These are phyloP conservation scores for Cotesia typhae DNA, from an alignment of 1,140 invertebrate genomes.

Conservation along the genomic window DNA sequence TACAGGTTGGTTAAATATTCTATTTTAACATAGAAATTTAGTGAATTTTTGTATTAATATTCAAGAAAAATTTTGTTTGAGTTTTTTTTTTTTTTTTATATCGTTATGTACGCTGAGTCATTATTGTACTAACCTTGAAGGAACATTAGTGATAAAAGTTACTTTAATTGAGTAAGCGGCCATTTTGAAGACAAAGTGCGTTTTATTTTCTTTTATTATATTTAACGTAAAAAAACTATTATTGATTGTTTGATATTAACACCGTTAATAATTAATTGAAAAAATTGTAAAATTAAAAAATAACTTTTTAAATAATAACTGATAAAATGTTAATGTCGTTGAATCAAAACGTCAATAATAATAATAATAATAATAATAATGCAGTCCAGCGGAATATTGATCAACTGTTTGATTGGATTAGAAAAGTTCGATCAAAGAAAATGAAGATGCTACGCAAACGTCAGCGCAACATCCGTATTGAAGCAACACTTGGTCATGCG, in stretches of 20 bases:
- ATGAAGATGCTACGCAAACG: conserved; percentile 52
- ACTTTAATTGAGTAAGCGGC: no score
- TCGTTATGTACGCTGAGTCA: not conserved
- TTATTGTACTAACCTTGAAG: not conserved
- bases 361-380: no score
- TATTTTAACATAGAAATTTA: conserved; percentile 37
- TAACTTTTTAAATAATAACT: no score
- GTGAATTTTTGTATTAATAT: conserved; percentile 8
- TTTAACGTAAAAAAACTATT: no score
- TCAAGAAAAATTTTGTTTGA: conserved; percentile 18
- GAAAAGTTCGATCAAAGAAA: conserved; percentile 62
- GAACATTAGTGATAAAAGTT: not conserved
- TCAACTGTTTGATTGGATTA: conserved; percentile 62
- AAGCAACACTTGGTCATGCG: conserved; percentile 61
- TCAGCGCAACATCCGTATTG: conserved; percentile 60
- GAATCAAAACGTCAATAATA: no score
- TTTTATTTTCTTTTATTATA: no score
- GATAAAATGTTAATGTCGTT: no score
- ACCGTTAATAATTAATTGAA: no score
- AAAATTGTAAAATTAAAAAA: no score
- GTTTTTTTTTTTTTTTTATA: not conserved
- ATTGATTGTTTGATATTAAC: no score
- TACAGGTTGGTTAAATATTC: conserved; percentile 56
- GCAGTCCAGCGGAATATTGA: conserved; percentile 45
- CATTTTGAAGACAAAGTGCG: no score